Conservation (phyloP, 2,888 invertebrate genomes). For the Dasysyrphus albostriatus region DNA sequence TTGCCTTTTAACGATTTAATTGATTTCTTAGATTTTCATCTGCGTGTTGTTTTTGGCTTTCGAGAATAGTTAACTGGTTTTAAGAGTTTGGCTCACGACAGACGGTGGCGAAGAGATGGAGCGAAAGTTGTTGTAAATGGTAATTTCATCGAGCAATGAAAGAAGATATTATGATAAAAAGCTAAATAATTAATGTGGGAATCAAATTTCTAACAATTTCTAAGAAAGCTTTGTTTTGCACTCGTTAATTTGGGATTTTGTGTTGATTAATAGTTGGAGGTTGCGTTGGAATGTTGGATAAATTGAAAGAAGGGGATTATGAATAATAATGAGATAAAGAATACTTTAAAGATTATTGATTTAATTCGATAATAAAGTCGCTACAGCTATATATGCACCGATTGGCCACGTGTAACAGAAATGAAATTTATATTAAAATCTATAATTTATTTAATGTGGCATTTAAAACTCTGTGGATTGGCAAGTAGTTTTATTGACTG, state of each 20-base stretch:
- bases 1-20: conserved; percentile 66
- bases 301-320: not conserved
- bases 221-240: conserved; percentile 11
- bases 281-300: not conserved
- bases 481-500: too few species aligned
- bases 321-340: not conserved
- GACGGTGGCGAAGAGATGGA: not conserved
- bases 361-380: not conserved
- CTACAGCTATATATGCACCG: too few species aligned
- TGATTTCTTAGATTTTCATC: conserved; percentile 58
- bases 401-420: too few species aligned
- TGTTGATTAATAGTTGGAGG: conserved; percentile 15
- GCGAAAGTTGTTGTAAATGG: conserved; percentile 9
- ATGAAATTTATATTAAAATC: too few species aligned
- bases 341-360: not conserved
- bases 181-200: conserved; percentile 68
- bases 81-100: not conserved
- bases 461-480: too few species aligned
- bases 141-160: conserved; percentile 59
- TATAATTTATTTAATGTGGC: too few species aligned
- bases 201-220: conserved; percentile 53
- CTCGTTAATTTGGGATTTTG: conserved; percentile 25
- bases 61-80: conserved; percentile 34
- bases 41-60: conserved; percentile 29
- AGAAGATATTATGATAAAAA: conserved; percentile 61